Conservation (phyloP, 1,140 invertebrate genomes). For the Formica selysi region DNA sequence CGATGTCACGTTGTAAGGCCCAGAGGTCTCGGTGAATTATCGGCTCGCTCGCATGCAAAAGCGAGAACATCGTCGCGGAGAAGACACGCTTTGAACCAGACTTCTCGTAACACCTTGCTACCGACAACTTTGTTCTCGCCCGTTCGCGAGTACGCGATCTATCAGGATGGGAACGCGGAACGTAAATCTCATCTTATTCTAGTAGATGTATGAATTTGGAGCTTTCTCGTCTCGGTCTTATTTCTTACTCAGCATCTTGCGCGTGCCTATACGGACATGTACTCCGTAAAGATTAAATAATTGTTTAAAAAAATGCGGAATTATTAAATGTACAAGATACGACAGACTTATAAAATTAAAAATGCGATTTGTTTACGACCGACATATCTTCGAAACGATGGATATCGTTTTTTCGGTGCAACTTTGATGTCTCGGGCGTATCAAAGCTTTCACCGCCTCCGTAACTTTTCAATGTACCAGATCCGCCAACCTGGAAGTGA, state of each 20-base stretch:
- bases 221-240: neutral
- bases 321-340: neutral
- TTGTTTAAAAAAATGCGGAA: neutral
- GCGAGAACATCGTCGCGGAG: constrained; percentile 27
- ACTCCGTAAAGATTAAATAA: neutral
- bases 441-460: constrained; percentile 28
- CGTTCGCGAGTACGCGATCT: constrained; percentile 46
- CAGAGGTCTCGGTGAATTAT: constrained; percentile 74
- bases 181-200: constrained; percentile 10
- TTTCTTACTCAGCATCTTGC: neutral
- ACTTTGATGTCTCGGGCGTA: constrained; percentile 7
- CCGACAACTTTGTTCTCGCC: constrained; percentile 68
- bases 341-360: neutral
- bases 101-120: constrained; percentile 40
- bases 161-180: constrained; percentile 64
- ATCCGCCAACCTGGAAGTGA: constrained; percentile 45
- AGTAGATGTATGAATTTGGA: constrained; percentile 55
- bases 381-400: neutral
- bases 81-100: constrained; percentile 56
- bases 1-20: constrained; percentile 67
- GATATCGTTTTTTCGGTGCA: neutral
- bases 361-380: neutral
- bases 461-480: constrained; percentile 64
- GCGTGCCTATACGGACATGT: neutral
- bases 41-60: constrained; percentile 51